Evolutionary conservation across 1,140 invertebrate genomes (phyloP).

Genomic region (Drosophila asahinai): DNA sequence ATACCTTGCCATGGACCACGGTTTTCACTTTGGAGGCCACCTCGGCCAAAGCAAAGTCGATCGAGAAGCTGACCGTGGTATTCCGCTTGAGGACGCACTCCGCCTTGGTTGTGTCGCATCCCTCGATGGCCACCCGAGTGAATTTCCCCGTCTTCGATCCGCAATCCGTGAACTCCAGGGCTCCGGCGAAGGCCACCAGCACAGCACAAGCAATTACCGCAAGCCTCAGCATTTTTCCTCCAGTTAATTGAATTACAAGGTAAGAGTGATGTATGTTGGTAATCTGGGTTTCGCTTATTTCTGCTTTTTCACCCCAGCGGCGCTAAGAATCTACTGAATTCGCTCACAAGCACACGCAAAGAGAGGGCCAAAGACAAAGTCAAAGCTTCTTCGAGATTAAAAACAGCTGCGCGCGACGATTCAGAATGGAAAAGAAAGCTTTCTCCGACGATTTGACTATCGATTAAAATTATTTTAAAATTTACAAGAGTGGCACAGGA

Average conservation of each 20-base stretch:
- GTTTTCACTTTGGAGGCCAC: slow-evolving; percentile 85
- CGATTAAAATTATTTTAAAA: slow-evolving; percentile 3
- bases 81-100: slow-evolving; percentile 88
- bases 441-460: slow-evolving; percentile 23
- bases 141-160: slow-evolving; percentile 88
- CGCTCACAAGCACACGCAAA: slow-evolving; percentile 7
- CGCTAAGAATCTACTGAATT: slow-evolving; percentile 68
- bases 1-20: slow-evolving; percentile 90
- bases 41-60: slow-evolving; percentile 86
- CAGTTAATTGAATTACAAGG: slow-evolving; percentile 73
- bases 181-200: slow-evolving; percentile 47
- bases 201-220: slow-evolving; percentile 51
- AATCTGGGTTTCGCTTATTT: slow-evolving; percentile 12
- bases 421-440: slow-evolving; percentile 34
- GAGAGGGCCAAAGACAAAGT: slow-evolving; percentile 20
- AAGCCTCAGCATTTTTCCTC: slow-evolving; percentile 61
- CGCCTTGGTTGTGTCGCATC: slow-evolving; percentile 86
- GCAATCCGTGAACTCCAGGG: slow-evolving; percentile 59
- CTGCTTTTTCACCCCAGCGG: slow-evolving; percentile 38
- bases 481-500: background rate
- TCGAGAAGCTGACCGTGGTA: slow-evolving; percentile 87
- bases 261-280: slow-evolving; percentile 13
- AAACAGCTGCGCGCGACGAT: slow-evolving; percentile 65
- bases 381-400: slow-evolving; percentile 34
- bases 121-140: slow-evolving; percentile 86